Conservation (phyloP, 2,888 invertebrate species). For the Achlya flavicornis region DNA sequence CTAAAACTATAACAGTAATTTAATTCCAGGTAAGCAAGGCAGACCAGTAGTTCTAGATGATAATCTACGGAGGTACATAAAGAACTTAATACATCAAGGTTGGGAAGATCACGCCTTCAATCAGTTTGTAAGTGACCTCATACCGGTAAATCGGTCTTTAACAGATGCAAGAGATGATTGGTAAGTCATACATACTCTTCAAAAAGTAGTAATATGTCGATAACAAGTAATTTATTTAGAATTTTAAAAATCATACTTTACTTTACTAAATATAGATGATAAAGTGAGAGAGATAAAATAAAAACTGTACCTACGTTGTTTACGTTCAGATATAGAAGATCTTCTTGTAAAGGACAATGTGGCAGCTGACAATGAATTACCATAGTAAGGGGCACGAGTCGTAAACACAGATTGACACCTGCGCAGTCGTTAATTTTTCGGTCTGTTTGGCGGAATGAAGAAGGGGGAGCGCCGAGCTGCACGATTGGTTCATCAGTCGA, state of each 20-base stretch:
- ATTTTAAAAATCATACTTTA: too few species aligned
- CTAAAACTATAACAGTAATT: background rate
- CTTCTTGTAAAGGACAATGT: too few species aligned
- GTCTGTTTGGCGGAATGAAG: too few species aligned
- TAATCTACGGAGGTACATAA: slow-evolving; percentile 89
- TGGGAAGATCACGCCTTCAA: slow-evolving; percentile 98
- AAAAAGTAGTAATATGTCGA: background rate
- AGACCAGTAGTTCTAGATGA: slow-evolving; percentile 90
- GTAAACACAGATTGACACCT: too few species aligned
- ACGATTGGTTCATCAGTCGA: too few species aligned
- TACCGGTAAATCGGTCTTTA: slow-evolving; percentile 93
- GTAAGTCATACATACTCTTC: slow-evolving; percentile 78
- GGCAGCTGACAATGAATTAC: too few species aligned
- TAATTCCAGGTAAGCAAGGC: slow-evolving; percentile 76
- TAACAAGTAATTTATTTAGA: background rate
- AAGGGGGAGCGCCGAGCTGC: too few species aligned
- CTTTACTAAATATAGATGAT: background rate
- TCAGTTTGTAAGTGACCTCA: slow-evolving; percentile 97
- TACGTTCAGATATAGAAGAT: too few species aligned
- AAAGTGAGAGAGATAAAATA: background rate
- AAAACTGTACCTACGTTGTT: too few species aligned
- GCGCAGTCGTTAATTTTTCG: too few species aligned
- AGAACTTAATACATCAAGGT: slow-evolving; percentile 93
- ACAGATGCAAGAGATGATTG: slow-evolving; percentile 95
- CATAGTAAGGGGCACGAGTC: too few species aligned